phyloP scores from a whole-genome alignment of 2,888 invertebrate species.

The Aleiodes alternator region DNA sequence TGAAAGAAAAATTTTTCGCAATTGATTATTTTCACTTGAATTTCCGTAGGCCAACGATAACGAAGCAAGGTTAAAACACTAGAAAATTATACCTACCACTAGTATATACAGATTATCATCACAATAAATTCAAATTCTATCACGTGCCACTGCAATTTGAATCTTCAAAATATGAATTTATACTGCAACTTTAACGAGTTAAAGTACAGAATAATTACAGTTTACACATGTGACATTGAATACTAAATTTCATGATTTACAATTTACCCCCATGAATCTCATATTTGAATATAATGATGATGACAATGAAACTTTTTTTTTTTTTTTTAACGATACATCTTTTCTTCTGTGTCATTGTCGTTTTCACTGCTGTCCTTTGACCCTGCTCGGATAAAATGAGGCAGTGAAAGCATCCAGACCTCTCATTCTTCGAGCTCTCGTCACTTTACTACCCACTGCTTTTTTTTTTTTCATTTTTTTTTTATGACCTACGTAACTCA shows the following conservation, averaged over 20 bases:
- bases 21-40: background rate
- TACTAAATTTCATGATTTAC: background rate
- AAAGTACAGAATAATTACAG: too few relatives aligned
- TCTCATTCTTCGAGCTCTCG: constrained; percentile 29
- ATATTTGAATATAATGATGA: constrained; percentile 12
- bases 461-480: background rate
- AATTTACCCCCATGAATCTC: background rate
- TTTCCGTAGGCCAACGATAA: background rate
- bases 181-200: background rate
- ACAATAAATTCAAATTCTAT: constrained; percentile 23
- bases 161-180: constrained; percentile 1
- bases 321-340: constrained; percentile 6
- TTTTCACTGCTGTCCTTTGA: constrained; percentile 11
- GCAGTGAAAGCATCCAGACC: constrained; percentile 46
- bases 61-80: background rate
- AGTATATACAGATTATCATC: constrained; percentile 21
- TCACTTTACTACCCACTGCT: constrained; percentile 30
- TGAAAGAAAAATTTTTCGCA: background rate
- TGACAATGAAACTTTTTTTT: constrained; percentile 10
- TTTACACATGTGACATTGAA: too few relatives aligned
- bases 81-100: constrained; percentile 6
- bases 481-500: constrained; percentile 43
- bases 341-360: background rate
- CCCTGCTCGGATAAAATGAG: constrained; percentile 10
- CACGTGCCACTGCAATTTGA: constrained; percentile 12